Evolutionary conservation across 2,888 invertebrate species (phyloP).

Genomic region (Cheilosia urbana): DNA sequence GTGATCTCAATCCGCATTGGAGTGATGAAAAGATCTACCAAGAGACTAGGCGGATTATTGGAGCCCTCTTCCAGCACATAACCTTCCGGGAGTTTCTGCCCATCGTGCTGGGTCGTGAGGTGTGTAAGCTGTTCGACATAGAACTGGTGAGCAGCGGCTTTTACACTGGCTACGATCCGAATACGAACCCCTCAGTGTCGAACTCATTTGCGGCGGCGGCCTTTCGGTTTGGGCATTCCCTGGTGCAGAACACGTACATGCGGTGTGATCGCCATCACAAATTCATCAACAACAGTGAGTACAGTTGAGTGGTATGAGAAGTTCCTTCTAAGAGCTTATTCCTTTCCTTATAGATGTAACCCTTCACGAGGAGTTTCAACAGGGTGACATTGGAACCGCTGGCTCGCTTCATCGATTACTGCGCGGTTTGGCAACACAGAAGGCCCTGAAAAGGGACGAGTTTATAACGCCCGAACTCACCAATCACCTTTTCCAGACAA

Average conservation of each 20-base stretch:
- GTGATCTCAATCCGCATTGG: slow-evolving; percentile 92
- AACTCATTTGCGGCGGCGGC: slow-evolving; percentile 93
- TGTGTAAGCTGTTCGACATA: slow-evolving; percentile 90
- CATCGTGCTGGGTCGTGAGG: slow-evolving; percentile 90
- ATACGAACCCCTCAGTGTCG: slow-evolving; percentile 89
- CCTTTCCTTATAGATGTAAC: slow-evolving; percentile 88
- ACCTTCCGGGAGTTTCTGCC: slow-evolving; percentile 93
- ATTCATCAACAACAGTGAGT: slow-evolving; percentile 89
- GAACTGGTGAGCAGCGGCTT: slow-evolving; percentile 88
- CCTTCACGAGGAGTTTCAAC: slow-evolving; percentile 91
- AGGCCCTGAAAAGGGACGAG: slow-evolving; percentile 91
- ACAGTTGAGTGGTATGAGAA: slow-evolving; percentile 65
- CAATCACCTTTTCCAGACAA: slow-evolving; percentile 92
- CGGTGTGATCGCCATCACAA: slow-evolving; percentile 89
- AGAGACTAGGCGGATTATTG: slow-evolving; percentile 92
- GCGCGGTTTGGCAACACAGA: slow-evolving; percentile 91
- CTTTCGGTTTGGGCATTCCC: slow-evolving; percentile 93
- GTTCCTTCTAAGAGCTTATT: neutral
- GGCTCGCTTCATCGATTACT: slow-evolving; percentile 92
- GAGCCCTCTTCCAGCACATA: slow-evolving; percentile 92
- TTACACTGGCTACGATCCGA: slow-evolving; percentile 88
- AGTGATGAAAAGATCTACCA: slow-evolving; percentile 94
- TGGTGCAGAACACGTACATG: slow-evolving; percentile 91
- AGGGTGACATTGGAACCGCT: slow-evolving; percentile 89
- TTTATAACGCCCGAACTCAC: slow-evolving; percentile 92